phyloP scores from a whole-genome alignment of 2,113 vertebrate genomes.

The Cichladusa arquata region DNA sequence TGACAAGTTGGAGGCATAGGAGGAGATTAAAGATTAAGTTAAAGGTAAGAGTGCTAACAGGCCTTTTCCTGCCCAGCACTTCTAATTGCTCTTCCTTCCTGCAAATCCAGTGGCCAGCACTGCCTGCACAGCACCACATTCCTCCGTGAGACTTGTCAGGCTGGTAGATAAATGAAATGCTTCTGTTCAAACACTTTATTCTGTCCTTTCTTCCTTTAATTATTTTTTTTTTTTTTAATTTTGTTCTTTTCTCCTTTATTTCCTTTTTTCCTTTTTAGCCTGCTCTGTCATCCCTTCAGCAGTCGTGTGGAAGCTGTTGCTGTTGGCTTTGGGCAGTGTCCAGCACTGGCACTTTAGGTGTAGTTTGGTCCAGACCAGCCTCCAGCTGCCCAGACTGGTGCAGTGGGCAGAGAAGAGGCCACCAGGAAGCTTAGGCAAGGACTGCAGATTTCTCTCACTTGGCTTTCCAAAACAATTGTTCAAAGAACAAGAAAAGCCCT shows the following conservation, averaged over 20 bases:
- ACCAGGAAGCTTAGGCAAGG: not conserved
- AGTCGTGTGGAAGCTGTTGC: not conserved
- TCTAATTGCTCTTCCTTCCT: slow-evolving; percentile 61
- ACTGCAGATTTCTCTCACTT: not conserved
- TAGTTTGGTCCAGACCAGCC: not conserved
- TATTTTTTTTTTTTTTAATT: not conserved
- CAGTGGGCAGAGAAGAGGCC: not conserved
- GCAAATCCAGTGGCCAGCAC: not conserved
- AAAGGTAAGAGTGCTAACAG: slow-evolving; percentile 64
- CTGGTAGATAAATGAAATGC: not conserved
- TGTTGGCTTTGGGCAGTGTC: not conserved
- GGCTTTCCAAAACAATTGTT: not conserved
- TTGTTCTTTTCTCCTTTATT: not conserved
- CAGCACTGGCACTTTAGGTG: not conserved
- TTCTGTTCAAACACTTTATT: not conserved
- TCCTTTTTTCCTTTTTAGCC: not conserved
- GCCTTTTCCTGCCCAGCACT: slow-evolving; percentile 40
- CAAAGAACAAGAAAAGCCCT: not conserved
- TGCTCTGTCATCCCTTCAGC: not conserved
- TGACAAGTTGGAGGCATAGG: slow-evolving; percentile 59
- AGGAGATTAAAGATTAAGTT: slow-evolving; percentile 65
- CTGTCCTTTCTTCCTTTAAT: not conserved
- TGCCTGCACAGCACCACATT: not conserved
- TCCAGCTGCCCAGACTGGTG: not conserved
- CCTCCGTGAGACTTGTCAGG: not conserved